A percentile compares a stretch with the other conserved stretches of the same genome.
Evolutionary conservation across 2,888 invertebrate species (phyloP).

Genomic region (Anodontia alba): DNA sequence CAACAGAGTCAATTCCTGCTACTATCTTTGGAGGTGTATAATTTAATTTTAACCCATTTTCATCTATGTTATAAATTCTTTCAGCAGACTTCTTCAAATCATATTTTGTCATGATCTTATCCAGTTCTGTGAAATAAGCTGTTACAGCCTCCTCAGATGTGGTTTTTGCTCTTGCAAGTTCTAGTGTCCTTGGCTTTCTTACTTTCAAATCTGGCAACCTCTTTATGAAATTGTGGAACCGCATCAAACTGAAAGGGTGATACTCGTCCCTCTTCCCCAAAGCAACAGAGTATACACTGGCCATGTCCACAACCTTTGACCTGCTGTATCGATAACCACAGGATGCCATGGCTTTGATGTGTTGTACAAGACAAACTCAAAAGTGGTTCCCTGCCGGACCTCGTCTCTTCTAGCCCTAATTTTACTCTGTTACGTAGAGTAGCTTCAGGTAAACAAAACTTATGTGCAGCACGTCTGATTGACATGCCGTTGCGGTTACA

Average conservation of each 20-base stretch:
- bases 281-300: background rate
- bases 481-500: background rate
- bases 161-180: slow-evolving; percentile 21
- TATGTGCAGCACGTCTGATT: background rate
- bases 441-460: background rate
- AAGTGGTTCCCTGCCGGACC: background rate
- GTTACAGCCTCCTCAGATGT: slow-evolving; percentile 23
- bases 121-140: slow-evolving; percentile 28
- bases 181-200: background rate
- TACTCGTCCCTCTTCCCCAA: slow-evolving; percentile 3
- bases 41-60: slow-evolving; percentile 19
- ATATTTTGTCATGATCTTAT: slow-evolving; percentile 27
- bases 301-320: background rate
- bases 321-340: slow-evolving; percentile 8
- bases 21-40: slow-evolving; percentile 27
- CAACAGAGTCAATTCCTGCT: background rate
- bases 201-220: slow-evolving; percentile 10
- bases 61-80: slow-evolving; percentile 38
- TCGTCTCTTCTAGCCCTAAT: background rate
- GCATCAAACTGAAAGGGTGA: slow-evolving; percentile 7
- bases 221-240: slow-evolving; percentile 3
- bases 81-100: slow-evolving; percentile 29
- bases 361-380: slow-evolving; percentile 1
- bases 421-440: slow-evolving; percentile 1
- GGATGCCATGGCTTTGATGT: slow-evolving; percentile 4